Evolutionary conservation across 2,888 invertebrate species (phyloP), one percentile per base, ranked within the genome.

Genomic region (Altica lythri): DNA sequence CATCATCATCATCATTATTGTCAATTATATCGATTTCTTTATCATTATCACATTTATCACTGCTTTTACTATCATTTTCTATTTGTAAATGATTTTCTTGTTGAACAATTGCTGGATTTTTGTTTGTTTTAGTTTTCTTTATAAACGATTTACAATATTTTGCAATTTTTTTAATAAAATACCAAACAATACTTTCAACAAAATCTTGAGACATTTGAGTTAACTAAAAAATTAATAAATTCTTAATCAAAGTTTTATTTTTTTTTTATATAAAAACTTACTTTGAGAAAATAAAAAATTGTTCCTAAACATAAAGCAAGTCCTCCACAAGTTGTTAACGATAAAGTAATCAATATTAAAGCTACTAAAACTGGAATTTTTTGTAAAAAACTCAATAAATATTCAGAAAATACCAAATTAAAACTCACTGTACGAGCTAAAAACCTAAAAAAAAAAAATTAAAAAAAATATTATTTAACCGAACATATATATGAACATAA

Each of bases 191-290:
- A 49, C 70, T 84, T 73, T 89, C 88, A 42, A 89, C 75, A 68
- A 85, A 86, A 67, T 88, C 87, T 75, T 90, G 88, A 40, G 86
- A 89, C 82, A 87, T 84, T 76, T 83, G 86, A 3, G 86, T 86
- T 9, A 91, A 72, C 84, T 88, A 76, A 18, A 81, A 63, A 71
- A 59, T 25, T 25, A 43, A 38, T 14, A 48, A 38, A 48, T 38
- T 16, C 16, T n/a, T n/a, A n/a, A n/a, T n/a, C n/a, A n/a, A n/a
- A n/a, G n/a, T n/a, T n/a, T n/a, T n/a, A n/a, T n/a, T n/a, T 30
- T 19, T n/a, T 12, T 32, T n/a, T 17, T n/a, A 14, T 1, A 17
- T 32, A 16, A 6, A 10, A 4, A 60, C 70, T 73, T 65, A 88
- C 88, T 81, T 86, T 81, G 55, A 88, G 79, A 32, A 86, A 85